Base-by-base conservation (phyloP, 2,797 vertebrate genomes). In the Odontamblyopus lacepedii region DNA sequence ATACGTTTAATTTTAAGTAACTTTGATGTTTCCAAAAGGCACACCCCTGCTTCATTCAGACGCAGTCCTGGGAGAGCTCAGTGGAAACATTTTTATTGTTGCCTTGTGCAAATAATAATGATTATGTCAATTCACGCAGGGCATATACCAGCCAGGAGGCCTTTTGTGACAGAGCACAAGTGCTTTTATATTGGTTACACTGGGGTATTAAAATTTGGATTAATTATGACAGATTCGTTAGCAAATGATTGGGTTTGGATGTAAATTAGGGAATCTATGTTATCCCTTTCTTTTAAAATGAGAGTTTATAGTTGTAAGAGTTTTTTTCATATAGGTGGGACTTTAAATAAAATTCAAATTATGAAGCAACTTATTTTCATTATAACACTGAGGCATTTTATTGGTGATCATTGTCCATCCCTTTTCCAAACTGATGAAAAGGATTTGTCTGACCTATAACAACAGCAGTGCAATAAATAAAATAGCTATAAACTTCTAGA, bases 391-490 rank as follows among this genome's bases (percentile, higher is more conserved):
- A 76, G 50, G 82, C 50, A 78, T 67, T 93, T 93, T 93, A 93
- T 91, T 93, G 71, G 65, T 79, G 73, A 88, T 82, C 56, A 75
- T 78, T 83, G 82, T 82, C 69, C 68, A 85, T 82, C 69, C 75
- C 75, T 80, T 87, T 82, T 77, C 79, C 75, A 84, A 65, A 71
- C 68, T 69, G 77, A 82, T 76, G 71, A 77, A 57, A 53, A 85
- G 65, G 13, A 1, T 82, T 79, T 82, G 44, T 87, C 79, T 92
- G 90, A 91, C 92, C 89, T 92, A 85, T 81, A 68, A 83, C 72
- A 88, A 88, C 71, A 80, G 72, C 64, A 86, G 73, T 87, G 76
- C 68, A 91, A 92, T 92, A 92, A 92, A 93, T 93, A 91, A 89
- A 83, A 86, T 29, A 80, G 57, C 72, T 83, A 77, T 57, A 65